Evolutionary conservation across 2,797 vertebrate genomes (phyloP), one percentile per base, ranked within the genome.

Genomic region (Rhodeus uyekii): DNA sequence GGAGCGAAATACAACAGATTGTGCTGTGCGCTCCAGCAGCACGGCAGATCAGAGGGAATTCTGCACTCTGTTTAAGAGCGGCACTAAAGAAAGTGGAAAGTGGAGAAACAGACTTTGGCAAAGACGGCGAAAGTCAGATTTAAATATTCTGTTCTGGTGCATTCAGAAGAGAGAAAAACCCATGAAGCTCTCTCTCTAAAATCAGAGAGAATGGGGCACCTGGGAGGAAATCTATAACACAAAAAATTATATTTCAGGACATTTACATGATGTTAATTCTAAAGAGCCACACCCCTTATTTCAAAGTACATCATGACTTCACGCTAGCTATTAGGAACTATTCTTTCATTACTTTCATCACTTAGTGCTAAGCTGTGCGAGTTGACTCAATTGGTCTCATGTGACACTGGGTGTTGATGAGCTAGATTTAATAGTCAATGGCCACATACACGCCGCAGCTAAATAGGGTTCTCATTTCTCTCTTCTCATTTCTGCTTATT

Each of bases 261-360:
- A 87, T 90, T 83, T 79, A 90, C 88, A 84, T 86, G 84, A 90
- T 85, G 86, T 80, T 84, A 36, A 67, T 77, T 84, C 16, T 88
- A 60, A 79, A 16, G 84, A 89, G 82, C 86, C 86, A 89, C 77
- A 89, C 87, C 90, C 89, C 87, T 86, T 29, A 27, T 78, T 72
- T 69, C 63, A 32, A 34, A 39, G 76, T 61, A 83, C 58, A 50
- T 74, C 77, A 46, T 64, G 82, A 83, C 80, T 89, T 87, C 32
- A 89, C 84, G 87, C 86, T 87, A 88, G 88, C 90, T 90, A 92
- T 91, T 92, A 87, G 89, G 86, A 93, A 93, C 89, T 77, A 92
- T 92, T 92, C 90, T 89, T 92, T 89, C 81, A 90, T 89, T 92
- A 58, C 24, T 58, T 58, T 58, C 55, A 58, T 58, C 55, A 58